These are phyloP conservation scores for Achatina immaculata DNA, from an alignment of 1,140 invertebrate species.

Conservation along the genomic window DNA sequence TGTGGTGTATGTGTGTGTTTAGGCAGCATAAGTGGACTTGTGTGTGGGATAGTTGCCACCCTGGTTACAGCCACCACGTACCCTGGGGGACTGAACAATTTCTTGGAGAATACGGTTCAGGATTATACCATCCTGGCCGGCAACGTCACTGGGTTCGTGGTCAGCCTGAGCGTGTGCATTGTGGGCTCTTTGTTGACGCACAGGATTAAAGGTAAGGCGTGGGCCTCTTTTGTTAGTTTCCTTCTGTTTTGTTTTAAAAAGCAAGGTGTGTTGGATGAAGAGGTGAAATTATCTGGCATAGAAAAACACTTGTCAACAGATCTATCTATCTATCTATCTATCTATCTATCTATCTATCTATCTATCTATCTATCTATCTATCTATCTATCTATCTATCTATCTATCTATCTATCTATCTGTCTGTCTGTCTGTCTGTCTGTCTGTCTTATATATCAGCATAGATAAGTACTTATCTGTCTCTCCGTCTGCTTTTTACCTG, in stretches of 20 bases:
- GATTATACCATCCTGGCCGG: slow-evolving; percentile 70
- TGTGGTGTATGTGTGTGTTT: too few relatives aligned
- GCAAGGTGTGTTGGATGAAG: too few relatives aligned
- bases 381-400: slow-evolving; percentile 4
- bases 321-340: slow-evolving; percentile 4
- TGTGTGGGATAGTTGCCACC: slow-evolving; percentile 66
- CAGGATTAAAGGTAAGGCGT: slow-evolving; percentile 45
- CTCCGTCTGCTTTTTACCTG: background rate
- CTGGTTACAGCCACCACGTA: slow-evolving; percentile 64
- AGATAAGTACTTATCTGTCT: background rate
- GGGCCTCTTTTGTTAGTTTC: slow-evolving; percentile 1
- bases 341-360: slow-evolving; percentile 4
- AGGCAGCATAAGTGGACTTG: slow-evolving; percentile 67
- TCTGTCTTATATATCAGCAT: too few relatives aligned
- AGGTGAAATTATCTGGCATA: too few relatives aligned
- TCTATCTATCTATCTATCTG: too few relatives aligned
- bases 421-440: too few relatives aligned
- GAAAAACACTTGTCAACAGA: background rate
- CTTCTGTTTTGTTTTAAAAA: too few relatives aligned
- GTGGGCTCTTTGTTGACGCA: slow-evolving; percentile 65
- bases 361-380: slow-evolving; percentile 4
- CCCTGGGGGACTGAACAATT: slow-evolving; percentile 64
- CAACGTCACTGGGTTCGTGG: slow-evolving; percentile 66
- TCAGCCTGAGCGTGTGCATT: slow-evolving; percentile 64
- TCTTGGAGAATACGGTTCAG: slow-evolving; percentile 69